phyloP scores from a whole-genome alignment of 2,888 invertebrate species.

The Dendrolimus houi region DNA sequence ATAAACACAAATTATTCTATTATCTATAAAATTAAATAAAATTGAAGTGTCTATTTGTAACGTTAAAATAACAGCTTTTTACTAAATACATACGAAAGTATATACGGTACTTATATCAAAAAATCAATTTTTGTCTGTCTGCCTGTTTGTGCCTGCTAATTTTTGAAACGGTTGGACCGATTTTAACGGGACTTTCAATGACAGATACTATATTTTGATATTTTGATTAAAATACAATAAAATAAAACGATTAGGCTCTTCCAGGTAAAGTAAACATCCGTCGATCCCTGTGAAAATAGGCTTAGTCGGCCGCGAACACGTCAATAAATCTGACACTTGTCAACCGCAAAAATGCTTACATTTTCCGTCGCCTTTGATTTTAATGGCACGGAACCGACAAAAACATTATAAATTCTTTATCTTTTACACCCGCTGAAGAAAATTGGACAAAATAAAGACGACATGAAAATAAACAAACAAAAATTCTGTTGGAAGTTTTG shows the following conservation, averaged over 20 bases:
- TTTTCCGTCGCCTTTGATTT: conserved; percentile 34
- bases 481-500: too few relatives aligned
- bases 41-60: too few relatives aligned
- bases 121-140: too few relatives aligned
- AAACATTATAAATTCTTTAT: conserved; percentile 1
- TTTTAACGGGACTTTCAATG: too few relatives aligned
- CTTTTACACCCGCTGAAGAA: background rate
- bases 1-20: too few relatives aligned
- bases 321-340: conserved; percentile 62
- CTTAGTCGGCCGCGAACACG: conserved; percentile 48
- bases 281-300: conserved; percentile 35
- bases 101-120: too few relatives aligned
- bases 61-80: too few relatives aligned
- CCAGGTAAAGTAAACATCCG: conserved; percentile 20
- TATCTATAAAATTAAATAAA: too few relatives aligned
- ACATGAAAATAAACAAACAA: background rate
- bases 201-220: too few relatives aligned
- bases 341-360: conserved; percentile 46
- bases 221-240: background rate
- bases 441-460: background rate
- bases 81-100: too few relatives aligned
- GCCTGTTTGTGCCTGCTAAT: too few relatives aligned
- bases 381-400: conserved; percentile 14
- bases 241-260: conserved; percentile 15
- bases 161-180: too few relatives aligned